phyloP scores from a whole-genome alignment of 2,888 invertebrate genomes.

The Oxycera nigricornis region DNA sequence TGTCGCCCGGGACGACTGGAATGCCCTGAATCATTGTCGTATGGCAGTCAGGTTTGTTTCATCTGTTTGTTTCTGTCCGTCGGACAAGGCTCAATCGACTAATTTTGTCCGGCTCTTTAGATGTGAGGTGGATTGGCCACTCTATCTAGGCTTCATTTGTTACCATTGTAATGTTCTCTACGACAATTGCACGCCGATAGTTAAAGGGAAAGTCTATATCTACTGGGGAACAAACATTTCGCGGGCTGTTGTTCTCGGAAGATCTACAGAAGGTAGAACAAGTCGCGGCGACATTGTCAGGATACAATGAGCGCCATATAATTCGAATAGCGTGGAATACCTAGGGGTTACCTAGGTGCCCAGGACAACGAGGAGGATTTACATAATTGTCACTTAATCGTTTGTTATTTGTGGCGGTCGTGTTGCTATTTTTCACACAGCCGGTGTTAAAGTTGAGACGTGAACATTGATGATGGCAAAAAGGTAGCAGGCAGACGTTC shows the following conservation, averaged over 20 bases:
- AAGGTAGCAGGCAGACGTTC: conserved; percentile 37
- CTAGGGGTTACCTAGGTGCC: conserved; percentile 26
- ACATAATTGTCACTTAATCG: conserved; percentile 48
- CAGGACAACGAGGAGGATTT: conserved; percentile 43
- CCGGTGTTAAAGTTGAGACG: conserved; percentile 48
- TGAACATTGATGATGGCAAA: conserved; percentile 45
- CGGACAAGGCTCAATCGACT: conserved; percentile 57
- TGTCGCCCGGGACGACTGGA: conserved; percentile 26
- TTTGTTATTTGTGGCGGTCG: conserved; percentile 47
- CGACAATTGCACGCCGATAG: conserved; percentile 35
- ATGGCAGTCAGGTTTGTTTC: conserved; percentile 55
- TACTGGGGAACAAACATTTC: conserved; percentile 14
- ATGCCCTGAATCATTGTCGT: conserved; percentile 38
- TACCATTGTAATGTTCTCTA: conserved; percentile 29
- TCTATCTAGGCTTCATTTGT: conserved; percentile 39
- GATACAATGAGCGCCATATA: conserved; percentile 32
- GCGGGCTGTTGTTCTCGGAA: conserved; percentile 33
- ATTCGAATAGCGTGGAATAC: background rate
- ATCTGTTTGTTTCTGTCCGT: conserved; percentile 62
- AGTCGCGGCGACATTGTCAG: conserved; percentile 6
- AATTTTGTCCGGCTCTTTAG: conserved; percentile 50
- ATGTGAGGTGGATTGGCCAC: conserved; percentile 38
- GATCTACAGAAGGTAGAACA: conserved; percentile 34
- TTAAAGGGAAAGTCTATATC: conserved; percentile 29
- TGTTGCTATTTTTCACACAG: conserved; percentile 47